Conservation (phyloP, 37 sponge, comb jelly and placozoan genomes). For the Spongilla lacustris region DNA sequence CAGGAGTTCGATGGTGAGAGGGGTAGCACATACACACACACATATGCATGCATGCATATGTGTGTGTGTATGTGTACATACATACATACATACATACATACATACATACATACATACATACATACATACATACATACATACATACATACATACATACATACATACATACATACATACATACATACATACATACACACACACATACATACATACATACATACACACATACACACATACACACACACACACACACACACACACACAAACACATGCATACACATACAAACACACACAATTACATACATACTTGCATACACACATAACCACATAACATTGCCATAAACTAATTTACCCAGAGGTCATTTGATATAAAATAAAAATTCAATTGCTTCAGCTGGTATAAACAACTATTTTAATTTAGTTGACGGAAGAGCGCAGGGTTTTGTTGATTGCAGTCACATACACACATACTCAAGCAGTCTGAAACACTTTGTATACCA, state of each 20-base stretch:
- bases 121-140: background rate
- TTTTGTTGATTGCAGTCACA: too few relatives aligned
- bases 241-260: background rate
- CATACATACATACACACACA: too few relatives aligned
- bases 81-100: conserved; percentile 14
- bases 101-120: conserved; percentile 16
- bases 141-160: background rate
- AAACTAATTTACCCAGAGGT: too few relatives aligned
- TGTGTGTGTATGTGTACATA: background rate
- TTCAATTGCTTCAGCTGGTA: too few relatives aligned
- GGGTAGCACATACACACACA: background rate
- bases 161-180: background rate
- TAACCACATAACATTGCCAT: background rate
- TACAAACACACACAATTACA: background rate
- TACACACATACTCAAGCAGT: too few relatives aligned
- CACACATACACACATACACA: too few relatives aligned
- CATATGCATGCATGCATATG: background rate
- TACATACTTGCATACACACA: background rate
- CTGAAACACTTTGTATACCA: too few relatives aligned
- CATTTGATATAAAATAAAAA: too few relatives aligned
- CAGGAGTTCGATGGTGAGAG: conserved; percentile 7
- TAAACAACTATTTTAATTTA: too few relatives aligned
- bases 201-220: too few relatives aligned
- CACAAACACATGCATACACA: too few relatives aligned
- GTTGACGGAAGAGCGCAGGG: too few relatives aligned